A percentile compares a stretch with the other conserved stretches of the same genome.
Evolutionary conservation across 1,140 invertebrate species (phyloP).

Genomic region (Monochamus saltuarius): DNA sequence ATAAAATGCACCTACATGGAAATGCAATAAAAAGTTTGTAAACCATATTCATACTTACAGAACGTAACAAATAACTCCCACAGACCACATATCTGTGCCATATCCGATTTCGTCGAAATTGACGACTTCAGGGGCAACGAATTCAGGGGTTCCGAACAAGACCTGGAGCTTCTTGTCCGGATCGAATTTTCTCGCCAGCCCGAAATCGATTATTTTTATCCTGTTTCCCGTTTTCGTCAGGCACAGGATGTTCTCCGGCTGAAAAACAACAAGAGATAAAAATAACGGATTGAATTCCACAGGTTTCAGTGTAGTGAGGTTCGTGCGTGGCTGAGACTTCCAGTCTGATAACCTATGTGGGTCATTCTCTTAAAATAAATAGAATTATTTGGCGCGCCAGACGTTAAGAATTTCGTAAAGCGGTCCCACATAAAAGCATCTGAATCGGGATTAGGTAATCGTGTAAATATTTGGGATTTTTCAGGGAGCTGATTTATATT

Average conservation of each 20-base stretch:
- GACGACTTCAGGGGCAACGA: slow-evolving; percentile 97
- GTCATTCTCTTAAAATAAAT: no score
- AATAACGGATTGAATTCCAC: no score
- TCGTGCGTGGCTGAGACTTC: no score
- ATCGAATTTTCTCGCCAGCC: slow-evolving; percentile 88
- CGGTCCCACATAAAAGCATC: no score
- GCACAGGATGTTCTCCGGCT: slow-evolving; percentile 98
- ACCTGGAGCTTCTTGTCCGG: slow-evolving; percentile 88
- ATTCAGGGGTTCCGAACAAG: slow-evolving; percentile 97
- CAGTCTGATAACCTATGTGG: no score
- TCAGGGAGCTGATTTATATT: no score
- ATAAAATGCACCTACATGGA: no score
- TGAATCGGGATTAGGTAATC: no score
- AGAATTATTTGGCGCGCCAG: no score
- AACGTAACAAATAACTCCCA: slow-evolving; percentile 96
- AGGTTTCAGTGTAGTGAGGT: no score
- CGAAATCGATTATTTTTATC: slow-evolving; percentile 98
- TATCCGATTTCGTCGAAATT: slow-evolving; percentile 96
- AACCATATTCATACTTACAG: slow-evolving; percentile 73
- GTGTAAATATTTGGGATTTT: no score
- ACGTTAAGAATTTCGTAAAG: no score
- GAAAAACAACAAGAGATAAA: slow-evolving; percentile 37
- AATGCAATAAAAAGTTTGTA: background rate
- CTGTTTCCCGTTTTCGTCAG: slow-evolving; percentile 91
- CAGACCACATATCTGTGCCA: slow-evolving; percentile 96